These are phyloP conservation scores for Polypterus bichir DNA, from an alignment of 2,113 vertebrate species.

Conservation along the genomic window DNA sequence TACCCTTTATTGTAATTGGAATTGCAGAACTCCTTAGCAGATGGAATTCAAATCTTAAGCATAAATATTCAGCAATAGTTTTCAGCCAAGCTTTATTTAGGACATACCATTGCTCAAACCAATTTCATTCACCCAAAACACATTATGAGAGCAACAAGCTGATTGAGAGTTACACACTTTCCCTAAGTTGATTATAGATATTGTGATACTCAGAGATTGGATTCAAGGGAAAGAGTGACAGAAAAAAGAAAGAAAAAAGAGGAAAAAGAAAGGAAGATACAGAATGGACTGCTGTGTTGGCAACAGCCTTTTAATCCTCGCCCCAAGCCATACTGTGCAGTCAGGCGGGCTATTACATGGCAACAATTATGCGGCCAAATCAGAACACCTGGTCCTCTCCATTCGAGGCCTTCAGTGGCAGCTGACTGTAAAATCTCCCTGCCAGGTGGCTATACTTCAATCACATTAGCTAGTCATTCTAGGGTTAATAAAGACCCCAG, in stretches of 20 bases:
- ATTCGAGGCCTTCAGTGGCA: constrained; percentile 64
- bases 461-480: constrained; percentile 71
- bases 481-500: constrained; percentile 70
- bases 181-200: constrained; percentile 9
- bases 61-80: constrained; percentile 3
- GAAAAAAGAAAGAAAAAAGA: constrained; percentile 24
- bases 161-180: constrained; percentile 10
- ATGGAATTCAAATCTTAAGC: constrained; percentile 9
- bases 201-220: constrained; percentile 11
- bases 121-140: constrained; percentile 4
- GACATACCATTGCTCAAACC: too few species aligned
- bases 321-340: constrained; percentile 72
- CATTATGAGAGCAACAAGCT: not conserved
- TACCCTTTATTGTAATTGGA: not conserved
- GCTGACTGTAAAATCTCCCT: constrained; percentile 71
- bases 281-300: constrained; percentile 56
- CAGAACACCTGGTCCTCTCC: constrained; percentile 72
- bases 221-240: constrained; percentile 6
- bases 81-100: constrained; percentile 4
- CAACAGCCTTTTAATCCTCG: constrained; percentile 63
- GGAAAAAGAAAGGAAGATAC: constrained; percentile 42
- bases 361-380: constrained; percentile 57
- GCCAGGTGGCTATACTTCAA: constrained; percentile 84
- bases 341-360: constrained; percentile 68
- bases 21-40: constrained; percentile 12